Evolutionary conservation across 2,113 vertebrate species (phyloP).

Genomic region (Grammatotria lemairii): DNA sequence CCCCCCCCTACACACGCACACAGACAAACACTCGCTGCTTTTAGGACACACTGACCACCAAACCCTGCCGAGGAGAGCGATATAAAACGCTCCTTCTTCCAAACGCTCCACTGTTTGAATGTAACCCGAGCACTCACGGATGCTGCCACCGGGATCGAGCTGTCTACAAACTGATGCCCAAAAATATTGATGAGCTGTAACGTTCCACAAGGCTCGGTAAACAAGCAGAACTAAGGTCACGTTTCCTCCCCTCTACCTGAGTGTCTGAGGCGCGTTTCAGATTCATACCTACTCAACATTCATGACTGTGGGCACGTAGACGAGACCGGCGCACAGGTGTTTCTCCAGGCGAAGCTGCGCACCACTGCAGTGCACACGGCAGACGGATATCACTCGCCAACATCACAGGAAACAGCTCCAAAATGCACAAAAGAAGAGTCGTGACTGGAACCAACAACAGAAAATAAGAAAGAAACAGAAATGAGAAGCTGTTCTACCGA

Average conservation of each 20-base stretch:
- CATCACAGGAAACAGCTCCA: constrained; percentile 24
- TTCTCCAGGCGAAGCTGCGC: constrained; percentile 54
- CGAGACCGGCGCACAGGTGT: constrained; percentile 60
- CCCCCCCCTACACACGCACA: background rate
- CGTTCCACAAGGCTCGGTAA: background rate
- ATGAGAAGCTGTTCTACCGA: background rate
- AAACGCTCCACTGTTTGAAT: background rate
- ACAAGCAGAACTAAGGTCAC: background rate
- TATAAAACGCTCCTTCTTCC: background rate
- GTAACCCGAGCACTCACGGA: background rate
- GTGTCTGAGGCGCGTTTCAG: background rate
- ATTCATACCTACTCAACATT: constrained; percentile 54
- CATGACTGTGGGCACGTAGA: constrained; percentile 17
- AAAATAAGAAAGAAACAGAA: background rate
- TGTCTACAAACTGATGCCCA: background rate
- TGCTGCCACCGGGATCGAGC: background rate
- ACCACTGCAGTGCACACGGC: constrained; percentile 55
- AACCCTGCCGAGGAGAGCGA: background rate
- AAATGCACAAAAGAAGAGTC: constrained; percentile 15
- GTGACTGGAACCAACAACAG: background rate
- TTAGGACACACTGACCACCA: background rate
- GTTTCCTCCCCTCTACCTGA: background rate
- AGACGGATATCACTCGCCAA: constrained; percentile 22
- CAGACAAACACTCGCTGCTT: background rate
- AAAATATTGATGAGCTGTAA: background rate